These are phyloP conservation scores for Pelosia muscerda DNA, from an alignment of 2,888 invertebrate genomes.

Conservation along the genomic window DNA sequence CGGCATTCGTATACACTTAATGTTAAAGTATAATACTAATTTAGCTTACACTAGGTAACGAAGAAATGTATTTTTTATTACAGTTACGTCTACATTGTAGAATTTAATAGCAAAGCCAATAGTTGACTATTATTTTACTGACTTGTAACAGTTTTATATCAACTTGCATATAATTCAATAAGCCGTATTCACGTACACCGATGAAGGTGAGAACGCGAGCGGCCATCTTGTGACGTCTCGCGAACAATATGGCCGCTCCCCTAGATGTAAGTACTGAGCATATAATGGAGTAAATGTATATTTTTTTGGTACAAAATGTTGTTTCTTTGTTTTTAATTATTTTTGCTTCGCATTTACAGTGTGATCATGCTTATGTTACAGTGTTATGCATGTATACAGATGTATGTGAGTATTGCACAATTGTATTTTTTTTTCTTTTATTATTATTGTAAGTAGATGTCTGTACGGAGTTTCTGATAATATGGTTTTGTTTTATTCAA, in stretches of 20 bases:
- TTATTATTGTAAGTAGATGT: conserved; percentile 62
- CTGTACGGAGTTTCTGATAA: conserved; percentile 73
- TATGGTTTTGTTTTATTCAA: conserved; percentile 45
- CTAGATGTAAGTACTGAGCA: conserved; percentile 82
- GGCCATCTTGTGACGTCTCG: conserved; percentile 74
- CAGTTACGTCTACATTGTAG: neutral
- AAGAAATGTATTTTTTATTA: conserved; percentile 9
- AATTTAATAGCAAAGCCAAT: conserved; percentile 33
- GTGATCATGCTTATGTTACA: conserved; percentile 84
- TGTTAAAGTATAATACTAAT: conserved; percentile 11
- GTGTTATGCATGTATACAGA: conserved; percentile 84
- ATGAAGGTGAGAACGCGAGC: conserved; percentile 66
- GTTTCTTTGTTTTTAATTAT: conserved; percentile 68
- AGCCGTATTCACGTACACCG: conserved; percentile 63
- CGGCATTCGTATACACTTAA: neutral
- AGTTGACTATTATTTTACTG: conserved; percentile 15
- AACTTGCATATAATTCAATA: conserved; percentile 56
- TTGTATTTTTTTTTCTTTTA: conserved; percentile 68
- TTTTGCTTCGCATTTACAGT: conserved; percentile 85
- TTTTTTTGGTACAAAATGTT: conserved; percentile 80
- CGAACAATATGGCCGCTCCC: conserved; percentile 76
- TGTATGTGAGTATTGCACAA: conserved; percentile 85
- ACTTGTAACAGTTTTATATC: conserved; percentile 25
- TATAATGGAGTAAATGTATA: conserved; percentile 71
- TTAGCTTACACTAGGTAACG: conserved; percentile 5